Base-by-base conservation (phyloP, 1,140 invertebrate species). In the Drosophila sproati region DNA sequence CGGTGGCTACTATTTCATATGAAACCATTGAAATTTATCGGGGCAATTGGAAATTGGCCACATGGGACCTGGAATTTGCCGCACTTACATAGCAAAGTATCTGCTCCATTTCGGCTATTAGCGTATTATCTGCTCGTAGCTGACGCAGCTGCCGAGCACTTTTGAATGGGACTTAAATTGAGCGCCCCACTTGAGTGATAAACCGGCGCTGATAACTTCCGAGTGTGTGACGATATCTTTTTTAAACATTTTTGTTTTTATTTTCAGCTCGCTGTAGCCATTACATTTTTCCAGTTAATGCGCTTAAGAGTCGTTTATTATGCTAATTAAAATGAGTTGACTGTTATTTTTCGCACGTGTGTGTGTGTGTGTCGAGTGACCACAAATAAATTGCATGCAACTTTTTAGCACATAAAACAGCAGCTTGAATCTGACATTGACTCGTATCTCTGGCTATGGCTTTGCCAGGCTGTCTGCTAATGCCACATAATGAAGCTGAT, bases 401-500 rank as follows among this genome's bases (percentile, higher is more conserved):
- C 83, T 87, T 88, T 60, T 88, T 80, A 72, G 83, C 85, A 80
- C 73, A 73, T 82, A 75, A 77, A 73, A 68, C 55, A 67, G 71
- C 64, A 77, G 70, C 67, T 70, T 70, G 47, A 39, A 39, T 12
- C 34, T n/a, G 43, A 39, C 34, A 12, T 2, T 7, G 8, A n/a
- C 39, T 43, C 39, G 39, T 43, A 43, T 43, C 34, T 29, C 2
- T 7, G 32, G 10, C 51, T 10, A 43, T 29, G 5, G 4, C 39
- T 47, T 34, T 35, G 28, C n/a, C 51, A 29, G 78, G 35, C 41
- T 45, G 56, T 70, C 63, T 76, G 69, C 71, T 89, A 89, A 89
- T 89, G 78, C 85, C 85, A 89, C 85, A 89, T 85, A 89, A 89
- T 89, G 85, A 89, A 76, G 80, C 85, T 85, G 85, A 89, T 89